Evolutionary conservation across 2,888 invertebrate genomes (phyloP), one percentile per base, ranked within the genome.

Genomic region (Tenthredo mesomela): DNA sequence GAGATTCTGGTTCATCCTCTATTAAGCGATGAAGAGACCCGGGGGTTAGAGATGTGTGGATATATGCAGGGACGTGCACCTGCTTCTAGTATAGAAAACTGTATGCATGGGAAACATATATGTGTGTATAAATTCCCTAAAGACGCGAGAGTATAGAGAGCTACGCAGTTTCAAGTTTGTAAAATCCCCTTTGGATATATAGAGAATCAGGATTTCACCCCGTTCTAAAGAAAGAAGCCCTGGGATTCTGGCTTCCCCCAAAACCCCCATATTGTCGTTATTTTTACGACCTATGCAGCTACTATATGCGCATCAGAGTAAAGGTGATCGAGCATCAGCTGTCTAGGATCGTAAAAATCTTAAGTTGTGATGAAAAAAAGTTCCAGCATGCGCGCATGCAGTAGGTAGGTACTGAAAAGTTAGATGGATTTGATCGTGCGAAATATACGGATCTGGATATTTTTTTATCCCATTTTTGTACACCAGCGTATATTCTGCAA

Each of bases 181-280:
- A 33, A 33, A 77, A 50, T 50, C 54, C 54, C 77, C 29, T 77
- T 77, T 15, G 77, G 47, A 77, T 77, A 77, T 77, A 47, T 47
- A 47, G 75, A 80, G 77, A 77, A 77, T 77, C 54, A 40, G 61
- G 58, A 80, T 80, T 80, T 80, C 58, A 80, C 80, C 80, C 80
- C 80, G 80, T 80, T 80, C 80, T 80, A 80, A 80, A 61, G 80
- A 80, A 80, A 80, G 80, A 80, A 80, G 61, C 80, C 58, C n/a
- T 15, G 21, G 21, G 50, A 15, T 54, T 33, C 54, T 50, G 9
- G 7, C 54, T 18, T 37, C 37, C 54, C 54, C 75, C 54, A 1
- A 40, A 33, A 33, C 37, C 58, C 58, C 25, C 37, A 58, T 61
- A 80, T 80, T 61, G 61, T 80, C 40, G 61, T 80, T 80, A 80